Conservation (phyloP, 2,888 invertebrate species). For the Macrophya alboannulata region DNA sequence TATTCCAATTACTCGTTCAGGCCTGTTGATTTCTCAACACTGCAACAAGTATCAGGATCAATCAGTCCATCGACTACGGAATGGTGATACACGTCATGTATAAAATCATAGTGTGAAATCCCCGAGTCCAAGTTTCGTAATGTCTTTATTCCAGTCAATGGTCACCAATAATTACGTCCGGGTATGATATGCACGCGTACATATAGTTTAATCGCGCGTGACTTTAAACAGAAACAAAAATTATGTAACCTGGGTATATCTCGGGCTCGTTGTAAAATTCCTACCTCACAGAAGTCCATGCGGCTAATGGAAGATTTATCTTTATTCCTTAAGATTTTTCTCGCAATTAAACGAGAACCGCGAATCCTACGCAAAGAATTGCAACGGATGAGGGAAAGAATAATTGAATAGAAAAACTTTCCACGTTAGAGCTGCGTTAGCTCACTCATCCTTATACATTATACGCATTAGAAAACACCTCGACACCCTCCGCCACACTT, state of each 20-base stretch:
- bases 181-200: conserved; percentile 20
- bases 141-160: conserved; percentile 49
- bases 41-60: not conserved
- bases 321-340: not conserved
- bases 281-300: not conserved
- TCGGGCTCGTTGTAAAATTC: not conserved
- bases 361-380: too few relatives aligned
- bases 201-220: conserved; percentile 36
- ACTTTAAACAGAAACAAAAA: conserved; percentile 13
- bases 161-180: conserved; percentile 51
- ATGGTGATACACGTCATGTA: not conserved
- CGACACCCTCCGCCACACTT: not conserved
- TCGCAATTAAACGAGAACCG: too few relatives aligned
- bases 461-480: conserved; percentile 1
- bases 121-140: conserved; percentile 35
- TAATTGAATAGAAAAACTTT: not conserved
- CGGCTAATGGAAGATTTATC: not conserved
- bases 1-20: too few relatives aligned
- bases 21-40: not conserved
- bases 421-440: not conserved
- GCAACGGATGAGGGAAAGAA: too few relatives aligned
- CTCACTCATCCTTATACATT: not conserved
- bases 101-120: not conserved
- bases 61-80: not conserved
- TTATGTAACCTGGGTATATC: not conserved